Base-by-base conservation (phyloP, 2,797 vertebrate species). In the Ceryle rudis region DNA sequence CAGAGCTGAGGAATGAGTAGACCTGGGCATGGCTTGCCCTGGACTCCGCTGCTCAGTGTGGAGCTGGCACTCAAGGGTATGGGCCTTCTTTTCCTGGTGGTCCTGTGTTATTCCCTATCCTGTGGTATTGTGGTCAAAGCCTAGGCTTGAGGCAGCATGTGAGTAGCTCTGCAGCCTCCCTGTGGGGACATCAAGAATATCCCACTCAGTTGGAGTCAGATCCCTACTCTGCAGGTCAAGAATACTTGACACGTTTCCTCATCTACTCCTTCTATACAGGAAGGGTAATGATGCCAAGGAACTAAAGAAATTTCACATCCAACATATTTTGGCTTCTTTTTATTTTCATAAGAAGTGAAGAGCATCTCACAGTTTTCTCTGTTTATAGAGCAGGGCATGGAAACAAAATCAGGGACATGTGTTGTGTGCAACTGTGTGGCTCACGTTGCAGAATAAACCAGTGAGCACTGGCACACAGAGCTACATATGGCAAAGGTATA, bases 361-460 rank as follows among this genome's bases (percentile, higher is more conserved):
- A 20, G 9, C 22, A 7, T 64, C 51, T 82, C 51, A 62, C 28
- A 21, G 10, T 74, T 89, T 95, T 82, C 54, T 89, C 61, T 75
- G 35, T 81, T 92, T 69, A 62, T 41, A 81, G 74, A 64, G 17
- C 20, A 66, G 51, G 55, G 16, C 51, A 72, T 26, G 17, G 81
- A 84, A 86, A 84, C 14, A 75, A 84, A 69, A 84, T 81, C 35
- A 69, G 62, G 62, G 25, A 58, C 28, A 5, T 64, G 44, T 81
- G 41, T 81, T 94, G 47, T 86, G 44, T 81, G 93, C 88, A 62
- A 28, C 90, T 80, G 35, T 47, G 77, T 31, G 64, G n/a, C 51
- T 87, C 55, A 64, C 31, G 17, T 25, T 87, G 67, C 31, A 67
- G 71, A 64, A 54, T n/a, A 75, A 75, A 41, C 7, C 55, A 66